A percentile compares a stretch with the other conserved stretches of the same genome.
Evolutionary conservation across 2,113 vertebrate genomes (phyloP).

Genomic region (Cervus canadensis): DNA sequence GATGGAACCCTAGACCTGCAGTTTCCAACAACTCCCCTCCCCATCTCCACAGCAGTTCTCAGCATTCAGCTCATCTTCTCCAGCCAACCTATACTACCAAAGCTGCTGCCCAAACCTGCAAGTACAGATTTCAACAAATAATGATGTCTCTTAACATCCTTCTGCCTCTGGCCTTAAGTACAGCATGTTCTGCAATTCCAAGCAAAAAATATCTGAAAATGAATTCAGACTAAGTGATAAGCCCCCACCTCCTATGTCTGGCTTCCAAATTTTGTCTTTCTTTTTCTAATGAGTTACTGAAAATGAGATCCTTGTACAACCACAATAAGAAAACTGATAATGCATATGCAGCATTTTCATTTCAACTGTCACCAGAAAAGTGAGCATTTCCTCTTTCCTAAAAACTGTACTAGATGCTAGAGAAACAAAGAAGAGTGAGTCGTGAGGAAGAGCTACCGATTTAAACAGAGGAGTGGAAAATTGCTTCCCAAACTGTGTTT

Average conservation of each 20-base stretch:
- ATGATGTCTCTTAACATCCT: background rate
- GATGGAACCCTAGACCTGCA: background rate
- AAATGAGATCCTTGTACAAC: background rate
- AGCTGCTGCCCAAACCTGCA: background rate
- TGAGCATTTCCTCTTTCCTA: background rate
- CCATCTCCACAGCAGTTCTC: background rate
- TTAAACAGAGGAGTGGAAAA: slow-evolving; percentile 18
- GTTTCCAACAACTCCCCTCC: background rate
- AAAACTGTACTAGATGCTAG: background rate
- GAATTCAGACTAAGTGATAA: background rate
- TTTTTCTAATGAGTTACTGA: background rate
- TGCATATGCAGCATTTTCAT: background rate
- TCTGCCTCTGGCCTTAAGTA: background rate
- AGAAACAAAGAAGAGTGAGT: background rate
- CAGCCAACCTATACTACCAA: background rate
- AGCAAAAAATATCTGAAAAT: background rate
- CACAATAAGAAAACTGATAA: background rate
- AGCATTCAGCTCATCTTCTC: background rate
- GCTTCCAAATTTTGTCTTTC: background rate
- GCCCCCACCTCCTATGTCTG: background rate
- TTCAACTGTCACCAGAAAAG: background rate
- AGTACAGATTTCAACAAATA: background rate
- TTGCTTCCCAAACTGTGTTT: background rate
- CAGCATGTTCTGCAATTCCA: background rate
- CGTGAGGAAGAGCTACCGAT: background rate